Evolutionary conservation across 2,888 invertebrate genomes (phyloP).

Genomic region (Amitus sp.): DNA sequence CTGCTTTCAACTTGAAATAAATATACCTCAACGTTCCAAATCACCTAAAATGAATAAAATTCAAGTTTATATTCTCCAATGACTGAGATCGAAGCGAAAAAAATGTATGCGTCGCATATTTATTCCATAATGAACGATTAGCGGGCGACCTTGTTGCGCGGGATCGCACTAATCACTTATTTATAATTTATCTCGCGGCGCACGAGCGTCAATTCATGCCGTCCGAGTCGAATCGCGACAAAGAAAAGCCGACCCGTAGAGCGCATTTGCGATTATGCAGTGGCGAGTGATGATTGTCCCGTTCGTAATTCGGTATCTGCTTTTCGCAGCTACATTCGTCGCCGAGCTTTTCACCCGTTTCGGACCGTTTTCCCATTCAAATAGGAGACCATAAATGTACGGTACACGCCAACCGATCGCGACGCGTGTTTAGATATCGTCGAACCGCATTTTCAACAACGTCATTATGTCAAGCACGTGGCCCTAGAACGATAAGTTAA

Average conservation of each 20-base stretch:
- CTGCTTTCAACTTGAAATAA: no score
- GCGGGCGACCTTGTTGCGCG: constrained; percentile 23
- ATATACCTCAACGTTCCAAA: no score
- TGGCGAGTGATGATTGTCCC: constrained; percentile 56
- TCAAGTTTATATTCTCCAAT: no score
- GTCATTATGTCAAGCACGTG: constrained; percentile 63
- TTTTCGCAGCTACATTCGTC: constrained; percentile 47
- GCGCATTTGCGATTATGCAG: constrained; percentile 45
- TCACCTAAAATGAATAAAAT: no score
- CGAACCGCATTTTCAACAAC: constrained; percentile 62
- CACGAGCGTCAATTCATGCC: constrained; percentile 8
- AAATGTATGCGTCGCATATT: no score
- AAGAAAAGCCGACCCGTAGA: constrained; percentile 7
- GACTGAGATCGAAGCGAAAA: no score
- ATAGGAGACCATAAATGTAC: constrained; percentile 21
- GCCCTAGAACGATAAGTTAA: constrained; percentile 59
- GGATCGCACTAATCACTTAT: constrained; percentile 26
- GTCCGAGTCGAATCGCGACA: constrained; percentile 8
- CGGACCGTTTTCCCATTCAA: constrained; percentile 21
- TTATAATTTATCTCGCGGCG: constrained; percentile 21
- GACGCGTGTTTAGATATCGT: constrained; percentile 62
- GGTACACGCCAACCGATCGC: constrained; percentile 41
- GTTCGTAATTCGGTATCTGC: constrained; percentile 56
- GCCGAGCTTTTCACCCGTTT: constrained; percentile 42
- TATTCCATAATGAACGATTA: constrained; percentile 21